Percentiles rank a stretch among this genome's conserved stretches.
Conservation (phyloP, 2,797 vertebrate species). For the Australoheros facetus region DNA sequence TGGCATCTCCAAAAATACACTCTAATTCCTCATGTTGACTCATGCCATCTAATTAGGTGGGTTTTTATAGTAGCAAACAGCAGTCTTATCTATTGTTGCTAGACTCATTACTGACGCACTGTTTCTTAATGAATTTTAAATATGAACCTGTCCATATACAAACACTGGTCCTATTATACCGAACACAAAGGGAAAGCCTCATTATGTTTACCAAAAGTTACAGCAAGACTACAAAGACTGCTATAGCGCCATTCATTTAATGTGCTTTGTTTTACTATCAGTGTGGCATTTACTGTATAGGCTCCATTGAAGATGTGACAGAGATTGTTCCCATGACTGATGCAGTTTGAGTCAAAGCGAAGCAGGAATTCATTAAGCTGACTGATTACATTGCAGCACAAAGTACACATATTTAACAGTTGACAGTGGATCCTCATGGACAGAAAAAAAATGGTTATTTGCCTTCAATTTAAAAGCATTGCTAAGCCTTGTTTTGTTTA, state of each 20-base stretch:
- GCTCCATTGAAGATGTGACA: conserved; percentile 27
- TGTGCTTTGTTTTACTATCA: conserved; percentile 50
- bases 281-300: conserved; percentile 31
- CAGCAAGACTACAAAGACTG: conserved; percentile 14
- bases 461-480: conserved; percentile 48
- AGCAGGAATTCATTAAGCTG: conserved; percentile 35
- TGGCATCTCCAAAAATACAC: conserved; percentile 6
- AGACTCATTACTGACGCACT: conserved; percentile 21
- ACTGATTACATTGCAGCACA: conserved; percentile 12
- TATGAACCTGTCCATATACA: conserved; percentile 37
- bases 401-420: conserved; percentile 26
- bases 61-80: conserved; percentile 34
- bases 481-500: conserved; percentile 62
- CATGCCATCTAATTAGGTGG: conserved; percentile 50
- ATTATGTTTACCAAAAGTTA: conserved; percentile 22
- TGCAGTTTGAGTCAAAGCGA: conserved; percentile 22
- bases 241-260: conserved; percentile 19
- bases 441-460: conserved; percentile 59
- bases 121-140: conserved; percentile 65
- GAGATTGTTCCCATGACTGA: conserved; percentile 40
- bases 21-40: conserved; percentile 24
- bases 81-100: conserved; percentile 18
- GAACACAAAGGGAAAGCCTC: conserved; percentile 4
- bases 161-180: conserved; percentile 12
- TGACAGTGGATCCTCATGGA: conserved; percentile 4